Evolutionary conservation across 1,140 invertebrate genomes (phyloP).

Genomic region (Lepeophtheirus salmonis): DNA sequence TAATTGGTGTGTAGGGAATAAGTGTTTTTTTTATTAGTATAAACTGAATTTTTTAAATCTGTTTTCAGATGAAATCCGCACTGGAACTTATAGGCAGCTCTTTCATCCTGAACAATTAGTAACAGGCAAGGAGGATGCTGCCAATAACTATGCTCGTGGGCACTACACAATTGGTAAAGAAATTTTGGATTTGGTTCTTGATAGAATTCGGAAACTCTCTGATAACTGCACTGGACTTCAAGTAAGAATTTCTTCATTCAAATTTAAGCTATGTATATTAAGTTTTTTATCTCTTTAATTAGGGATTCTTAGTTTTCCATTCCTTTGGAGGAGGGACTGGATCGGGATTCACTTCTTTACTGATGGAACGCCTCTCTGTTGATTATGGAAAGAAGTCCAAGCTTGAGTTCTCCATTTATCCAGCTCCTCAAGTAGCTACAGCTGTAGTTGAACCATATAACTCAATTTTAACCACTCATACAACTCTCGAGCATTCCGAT

Average conservation of each 20-base stretch:
- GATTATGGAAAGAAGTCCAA: slow-evolving; percentile 77
- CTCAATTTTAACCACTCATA: slow-evolving; percentile 45
- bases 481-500: slow-evolving; percentile 46
- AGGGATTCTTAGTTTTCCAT: slow-evolving; percentile 59
- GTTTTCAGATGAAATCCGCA: slow-evolving; percentile 23
- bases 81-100: slow-evolving; percentile 33
- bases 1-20: slow-evolving; percentile 20
- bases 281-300: slow-evolving; percentile 24
- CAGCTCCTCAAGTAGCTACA: slow-evolving; percentile 55
- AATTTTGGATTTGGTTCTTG: slow-evolving; percentile 56
- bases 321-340: slow-evolving; percentile 65
- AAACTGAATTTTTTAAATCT: background rate
- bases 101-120: slow-evolving; percentile 39
- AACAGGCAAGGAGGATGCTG: slow-evolving; percentile 54
- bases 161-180: slow-evolving; percentile 81
- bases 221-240: slow-evolving; percentile 60
- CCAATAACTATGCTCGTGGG: slow-evolving; percentile 68
- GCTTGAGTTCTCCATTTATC: slow-evolving; percentile 71
- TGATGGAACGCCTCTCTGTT: slow-evolving; percentile 70
- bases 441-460: slow-evolving; percentile 52
- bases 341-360: slow-evolving; percentile 61
- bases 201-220: slow-evolving; percentile 41
- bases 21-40: too few relatives aligned
- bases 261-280: slow-evolving; percentile 32
- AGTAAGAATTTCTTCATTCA: slow-evolving; percentile 29